Evolutionary conservation across 2,888 invertebrate species (phyloP).

Genomic region (Leucoptera coffeella): DNA sequence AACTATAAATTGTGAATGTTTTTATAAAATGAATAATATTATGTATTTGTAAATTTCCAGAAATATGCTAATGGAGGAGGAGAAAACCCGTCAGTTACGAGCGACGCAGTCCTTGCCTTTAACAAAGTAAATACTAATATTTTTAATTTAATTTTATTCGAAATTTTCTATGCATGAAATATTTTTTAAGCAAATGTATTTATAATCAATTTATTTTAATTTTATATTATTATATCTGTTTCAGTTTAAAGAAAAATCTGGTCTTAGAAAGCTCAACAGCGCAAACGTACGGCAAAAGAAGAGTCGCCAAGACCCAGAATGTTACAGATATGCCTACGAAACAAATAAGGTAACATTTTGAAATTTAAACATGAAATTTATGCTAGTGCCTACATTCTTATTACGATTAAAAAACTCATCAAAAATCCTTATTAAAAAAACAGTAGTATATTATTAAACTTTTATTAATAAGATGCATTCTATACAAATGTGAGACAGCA

Average conservation of each 20-base stretch:
- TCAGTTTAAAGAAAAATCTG: slow-evolving; percentile 18
- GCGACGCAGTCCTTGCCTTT: slow-evolving; percentile 41
- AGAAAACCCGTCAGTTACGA: slow-evolving; percentile 33
- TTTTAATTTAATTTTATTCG: not conserved
- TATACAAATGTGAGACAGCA: no score
- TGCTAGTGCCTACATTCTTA: no score
- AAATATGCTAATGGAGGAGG: slow-evolving; percentile 25
- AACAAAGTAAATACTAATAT: slow-evolving; percentile 12
- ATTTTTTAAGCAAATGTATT: not conserved
- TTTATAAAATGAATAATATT: no score
- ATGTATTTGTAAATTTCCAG: no score
- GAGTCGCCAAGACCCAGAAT: slow-evolving; percentile 26
- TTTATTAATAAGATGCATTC: no score
- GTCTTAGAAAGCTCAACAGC: slow-evolving; percentile 16
- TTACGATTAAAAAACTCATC: no score
- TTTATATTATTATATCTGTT: slow-evolving; percentile 6
- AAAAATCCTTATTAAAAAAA: no score
- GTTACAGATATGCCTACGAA: slow-evolving; percentile 16
- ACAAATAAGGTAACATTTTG: no score
- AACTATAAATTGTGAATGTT: no score
- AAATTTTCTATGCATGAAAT: not conserved
- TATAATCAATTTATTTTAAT: slow-evolving; percentile 1
- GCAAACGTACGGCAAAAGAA: slow-evolving; percentile 22
- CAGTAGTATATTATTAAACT: no score
- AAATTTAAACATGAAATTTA: no score